phyloP scores from a whole-genome alignment of 2,113 vertebrate genomes.

The Lamprotornis superbus region DNA sequence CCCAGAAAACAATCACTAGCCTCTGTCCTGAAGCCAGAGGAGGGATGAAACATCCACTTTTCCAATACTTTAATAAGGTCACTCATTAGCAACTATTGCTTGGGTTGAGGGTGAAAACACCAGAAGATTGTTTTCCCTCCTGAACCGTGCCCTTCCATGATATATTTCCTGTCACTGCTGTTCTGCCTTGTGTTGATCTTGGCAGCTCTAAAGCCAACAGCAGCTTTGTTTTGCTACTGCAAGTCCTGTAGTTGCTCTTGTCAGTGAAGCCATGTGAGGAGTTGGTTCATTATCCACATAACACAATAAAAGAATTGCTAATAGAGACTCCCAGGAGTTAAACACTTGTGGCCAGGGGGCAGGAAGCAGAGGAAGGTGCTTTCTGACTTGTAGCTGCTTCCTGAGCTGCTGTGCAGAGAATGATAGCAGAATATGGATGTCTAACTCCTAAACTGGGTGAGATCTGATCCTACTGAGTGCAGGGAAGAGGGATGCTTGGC shows the following conservation, averaged over 20 bases:
- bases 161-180: background rate
- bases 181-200: background rate
- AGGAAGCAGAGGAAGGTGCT: background rate
- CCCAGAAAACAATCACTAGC: background rate
- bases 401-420: background rate
- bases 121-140: background rate
- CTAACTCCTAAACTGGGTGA: background rate
- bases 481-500: background rate
- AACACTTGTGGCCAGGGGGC: background rate
- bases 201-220: background rate
- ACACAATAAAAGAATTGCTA: background rate
- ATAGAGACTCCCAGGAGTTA: background rate
- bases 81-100: background rate
- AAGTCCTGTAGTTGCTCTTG: background rate
- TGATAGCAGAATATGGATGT: background rate
- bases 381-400: background rate
- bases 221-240: background rate
- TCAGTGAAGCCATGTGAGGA: background rate
- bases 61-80: background rate
- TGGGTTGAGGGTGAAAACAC: background rate
- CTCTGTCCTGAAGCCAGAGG: background rate
- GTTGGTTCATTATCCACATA: slow-evolving; percentile 15
- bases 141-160: background rate
- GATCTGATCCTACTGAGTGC: background rate
- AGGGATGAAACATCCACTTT: background rate